These are phyloP conservation scores for Atractosteus spatula DNA, from an alignment of 2,113 vertebrate species.

Conservation along the genomic window DNA sequence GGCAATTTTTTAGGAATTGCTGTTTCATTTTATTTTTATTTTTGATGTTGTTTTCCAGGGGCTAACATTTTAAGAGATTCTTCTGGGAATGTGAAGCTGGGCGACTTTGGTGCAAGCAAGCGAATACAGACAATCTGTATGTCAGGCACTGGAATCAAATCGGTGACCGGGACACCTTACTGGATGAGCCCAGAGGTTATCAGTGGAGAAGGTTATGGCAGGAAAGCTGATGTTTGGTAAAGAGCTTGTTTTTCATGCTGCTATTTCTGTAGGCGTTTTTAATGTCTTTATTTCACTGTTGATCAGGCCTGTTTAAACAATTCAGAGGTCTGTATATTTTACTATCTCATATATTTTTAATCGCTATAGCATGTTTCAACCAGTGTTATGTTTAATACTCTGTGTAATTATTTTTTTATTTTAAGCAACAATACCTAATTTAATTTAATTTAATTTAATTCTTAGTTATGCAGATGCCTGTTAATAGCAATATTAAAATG, in stretches of 20 bases:
- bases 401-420: too few species aligned
- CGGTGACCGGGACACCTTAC: constrained; percentile 89
- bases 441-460: too few species aligned
- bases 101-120: constrained; percentile 91
- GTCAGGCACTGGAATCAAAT: constrained; percentile 90
- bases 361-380: too few species aligned
- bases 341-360: too few species aligned
- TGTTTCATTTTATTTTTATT: constrained; percentile 25
- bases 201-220: constrained; percentile 86
- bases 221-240: constrained; percentile 89
- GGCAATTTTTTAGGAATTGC: neutral
- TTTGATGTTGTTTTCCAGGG: constrained; percentile 57
- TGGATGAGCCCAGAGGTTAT: constrained; percentile 95
- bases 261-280: too few species aligned
- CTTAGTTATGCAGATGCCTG: too few species aligned
- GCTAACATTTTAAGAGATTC: constrained; percentile 91
- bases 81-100: constrained; percentile 86
- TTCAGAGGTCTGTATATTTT: too few species aligned
- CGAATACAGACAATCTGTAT: constrained; percentile 93
- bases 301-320: too few species aligned
- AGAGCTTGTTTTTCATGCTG: constrained; percentile 35
- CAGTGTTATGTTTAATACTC: too few species aligned
- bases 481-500: too few species aligned
- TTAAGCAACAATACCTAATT: too few species aligned
- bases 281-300: too few species aligned